phyloP scores from a whole-genome alignment of 53 echinoderm and acorn worm species.

The Astropecten irregularis region DNA sequence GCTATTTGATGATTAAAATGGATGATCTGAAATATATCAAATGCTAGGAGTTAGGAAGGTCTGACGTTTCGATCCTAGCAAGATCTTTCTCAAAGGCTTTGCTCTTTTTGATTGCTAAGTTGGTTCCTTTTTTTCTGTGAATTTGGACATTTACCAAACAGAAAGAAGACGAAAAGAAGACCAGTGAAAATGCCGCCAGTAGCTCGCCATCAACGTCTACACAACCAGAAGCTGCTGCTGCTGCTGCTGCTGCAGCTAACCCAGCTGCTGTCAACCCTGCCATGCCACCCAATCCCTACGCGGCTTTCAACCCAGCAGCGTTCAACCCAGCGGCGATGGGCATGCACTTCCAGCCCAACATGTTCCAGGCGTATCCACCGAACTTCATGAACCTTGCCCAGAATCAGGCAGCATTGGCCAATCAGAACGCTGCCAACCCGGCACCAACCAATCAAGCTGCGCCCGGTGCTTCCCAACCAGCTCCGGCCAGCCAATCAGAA shows the following conservation, averaged over 20 bases:
- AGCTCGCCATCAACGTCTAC: neutral
- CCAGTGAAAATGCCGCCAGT: slow-evolving; percentile 2
- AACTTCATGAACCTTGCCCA: slow-evolving; percentile 64
- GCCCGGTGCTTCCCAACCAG: neutral
- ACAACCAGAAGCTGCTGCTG: neutral
- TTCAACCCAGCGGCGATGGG: slow-evolving; percentile 68
- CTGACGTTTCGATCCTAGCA: no score
- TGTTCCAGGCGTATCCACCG: slow-evolving; percentile 67
- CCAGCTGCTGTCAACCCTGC: slow-evolving; percentile 3
- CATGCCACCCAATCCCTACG: slow-evolving; percentile 62
- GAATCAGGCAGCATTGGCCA: slow-evolving; percentile 1
- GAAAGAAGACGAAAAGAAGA: slow-evolving; percentile 83
- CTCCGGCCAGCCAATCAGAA: slow-evolving; percentile 24
- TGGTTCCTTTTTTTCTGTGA: no score
- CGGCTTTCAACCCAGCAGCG: slow-evolving; percentile 64
- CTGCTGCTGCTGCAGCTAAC: neutral
- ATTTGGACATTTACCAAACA: slow-evolving; percentile 39
- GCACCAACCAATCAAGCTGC: neutral
- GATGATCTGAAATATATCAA: no score
- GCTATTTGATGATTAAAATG: no score
- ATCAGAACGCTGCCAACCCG: slow-evolving; percentile 1
- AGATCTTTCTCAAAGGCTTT: no score
- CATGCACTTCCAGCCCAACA: slow-evolving; percentile 45
- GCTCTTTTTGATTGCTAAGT: no score
- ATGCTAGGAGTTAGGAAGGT: no score